Percentiles rank a stretch among this genome's conserved stretches.
Evolutionary conservation across 1,140 invertebrate species (phyloP).

Genomic region (Rhizoglyphus robini): DNA sequence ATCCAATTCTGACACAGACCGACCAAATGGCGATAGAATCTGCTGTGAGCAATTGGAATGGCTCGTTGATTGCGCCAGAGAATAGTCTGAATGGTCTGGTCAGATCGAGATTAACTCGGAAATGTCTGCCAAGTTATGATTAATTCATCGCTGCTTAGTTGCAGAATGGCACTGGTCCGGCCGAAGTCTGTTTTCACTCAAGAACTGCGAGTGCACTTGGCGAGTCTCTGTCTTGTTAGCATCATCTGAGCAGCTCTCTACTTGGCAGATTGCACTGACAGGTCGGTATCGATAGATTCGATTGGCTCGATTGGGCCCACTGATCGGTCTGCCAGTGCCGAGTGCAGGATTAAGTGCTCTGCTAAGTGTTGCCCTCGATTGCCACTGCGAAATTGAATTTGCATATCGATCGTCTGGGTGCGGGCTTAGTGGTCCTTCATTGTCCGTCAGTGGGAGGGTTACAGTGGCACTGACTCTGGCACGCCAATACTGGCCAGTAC

Average conservation of each 20-base stretch:
- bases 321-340: not conserved
- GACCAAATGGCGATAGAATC: too few species aligned
- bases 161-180: too few species aligned
- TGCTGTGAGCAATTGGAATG: not conserved
- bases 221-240: not conserved
- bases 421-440: too few species aligned
- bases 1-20: not conserved
- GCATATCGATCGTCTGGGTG: not conserved
- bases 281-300: not conserved
- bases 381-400: not conserved
- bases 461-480: not conserved
- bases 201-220: not conserved
- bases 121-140: not conserved
- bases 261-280: not conserved
- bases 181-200: not conserved
- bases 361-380: too few species aligned
- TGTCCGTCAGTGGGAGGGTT: not conserved
- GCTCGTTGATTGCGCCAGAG: too few species aligned
- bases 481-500: not conserved
- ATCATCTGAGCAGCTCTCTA: too few species aligned
- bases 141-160: not conserved
- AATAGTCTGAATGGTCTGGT: too few species aligned
- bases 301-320: not conserved
- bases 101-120: too few species aligned
- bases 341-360: too few species aligned